phyloP scores from a whole-genome alignment of 2,113 vertebrate genomes.

The Neotragus moschatus region DNA sequence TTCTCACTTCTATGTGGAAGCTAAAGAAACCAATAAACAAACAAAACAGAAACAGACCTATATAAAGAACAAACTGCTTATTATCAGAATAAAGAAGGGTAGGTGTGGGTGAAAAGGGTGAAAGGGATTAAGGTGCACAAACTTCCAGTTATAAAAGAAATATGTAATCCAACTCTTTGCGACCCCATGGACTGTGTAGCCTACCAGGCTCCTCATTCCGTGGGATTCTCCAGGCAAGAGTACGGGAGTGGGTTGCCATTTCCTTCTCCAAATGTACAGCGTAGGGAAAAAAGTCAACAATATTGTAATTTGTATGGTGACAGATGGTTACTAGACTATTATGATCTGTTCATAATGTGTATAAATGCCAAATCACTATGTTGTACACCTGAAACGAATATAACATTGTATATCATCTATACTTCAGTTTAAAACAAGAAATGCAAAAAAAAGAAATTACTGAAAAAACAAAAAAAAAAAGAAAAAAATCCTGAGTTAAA shows the following conservation, averaged over 20 bases:
- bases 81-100: background rate
- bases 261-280: background rate
- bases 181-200: no score
- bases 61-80: background rate
- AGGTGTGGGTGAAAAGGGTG: background rate
- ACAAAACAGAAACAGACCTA: background rate
- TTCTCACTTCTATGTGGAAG: background rate
- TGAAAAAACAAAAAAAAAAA: background rate
- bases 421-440: background rate
- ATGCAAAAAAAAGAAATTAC: background rate
- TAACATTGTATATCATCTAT: background rate
- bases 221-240: no score
- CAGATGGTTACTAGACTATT: background rate
- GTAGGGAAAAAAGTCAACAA: background rate
- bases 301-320: background rate
- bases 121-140: background rate
- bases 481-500: background rate
- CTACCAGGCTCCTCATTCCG: no score
- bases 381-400: background rate
- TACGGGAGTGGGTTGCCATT: no score
- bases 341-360: background rate
- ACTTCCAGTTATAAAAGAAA: background rate
- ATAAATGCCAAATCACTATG: background rate
- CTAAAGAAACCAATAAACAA: background rate
- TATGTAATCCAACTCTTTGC: no score